Evolutionary conservation across 1,140 invertebrate genomes (phyloP).

Genomic region (Atta texana): DNA sequence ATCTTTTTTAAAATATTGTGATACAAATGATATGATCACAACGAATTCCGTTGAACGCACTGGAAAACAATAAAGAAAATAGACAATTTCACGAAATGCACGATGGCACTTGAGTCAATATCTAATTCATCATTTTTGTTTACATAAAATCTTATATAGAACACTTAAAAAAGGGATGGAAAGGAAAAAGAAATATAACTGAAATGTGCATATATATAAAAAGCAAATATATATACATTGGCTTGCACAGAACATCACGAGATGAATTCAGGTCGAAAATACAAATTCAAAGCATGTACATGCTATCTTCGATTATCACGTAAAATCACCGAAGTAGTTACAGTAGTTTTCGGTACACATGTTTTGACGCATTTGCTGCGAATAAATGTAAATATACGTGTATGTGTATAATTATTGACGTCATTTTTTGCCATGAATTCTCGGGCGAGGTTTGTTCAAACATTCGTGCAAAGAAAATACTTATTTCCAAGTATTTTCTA

Average conservation of each 20-base stretch:
- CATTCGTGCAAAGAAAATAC: conserved; percentile 64
- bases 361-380: conserved; percentile 21
- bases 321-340: conserved; percentile 63
- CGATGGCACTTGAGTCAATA: conserved; percentile 16
- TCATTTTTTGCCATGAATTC: conserved; percentile 41
- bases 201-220: conserved; percentile 42
- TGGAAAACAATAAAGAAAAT: conserved; percentile 1
- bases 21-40: conserved; percentile 34
- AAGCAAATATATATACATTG: conserved; percentile 48
- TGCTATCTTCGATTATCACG: conserved; percentile 48
- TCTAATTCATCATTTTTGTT: conserved; percentile 4
- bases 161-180: neutral
- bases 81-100: neutral
- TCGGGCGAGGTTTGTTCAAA: conserved; percentile 17
- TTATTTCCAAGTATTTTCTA: neutral
- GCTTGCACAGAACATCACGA: conserved; percentile 59
- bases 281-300: conserved; percentile 65
- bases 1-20: conserved; percentile 22
- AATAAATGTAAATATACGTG: conserved; percentile 26
- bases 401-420: conserved; percentile 22
- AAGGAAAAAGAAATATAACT: neutral
- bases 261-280: conserved; percentile 55
- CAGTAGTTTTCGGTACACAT: conserved; percentile 35
- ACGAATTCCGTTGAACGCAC: neutral
- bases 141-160: neutral